These are phyloP conservation scores for Etheostoma spectabile DNA, from an alignment of 2,113 vertebrate species.

Conservation along the genomic window DNA sequence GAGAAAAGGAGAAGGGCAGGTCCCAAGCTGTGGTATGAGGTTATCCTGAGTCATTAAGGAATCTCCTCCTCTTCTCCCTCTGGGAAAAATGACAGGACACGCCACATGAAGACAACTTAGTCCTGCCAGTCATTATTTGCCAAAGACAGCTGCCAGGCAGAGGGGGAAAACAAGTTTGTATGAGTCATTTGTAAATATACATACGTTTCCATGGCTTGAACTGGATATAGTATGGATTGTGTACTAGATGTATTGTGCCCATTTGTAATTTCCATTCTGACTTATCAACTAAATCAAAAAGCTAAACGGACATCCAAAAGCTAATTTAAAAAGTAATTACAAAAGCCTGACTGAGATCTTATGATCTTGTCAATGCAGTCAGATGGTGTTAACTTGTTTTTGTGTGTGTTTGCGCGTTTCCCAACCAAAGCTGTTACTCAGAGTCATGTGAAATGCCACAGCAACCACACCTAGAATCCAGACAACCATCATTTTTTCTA, in stretches of 20 bases:
- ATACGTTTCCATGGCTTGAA: background rate
- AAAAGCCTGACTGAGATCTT: conserved; percentile 36
- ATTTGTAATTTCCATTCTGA: background rate
- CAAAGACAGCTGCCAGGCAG: conserved; percentile 32
- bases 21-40: conserved; percentile 57
- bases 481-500: background rate
- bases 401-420: background rate
- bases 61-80: conserved; percentile 35
- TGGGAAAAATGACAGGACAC: conserved; percentile 65
- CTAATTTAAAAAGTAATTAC: conserved; percentile 15
- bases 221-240: too few species aligned
- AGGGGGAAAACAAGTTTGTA: conserved; percentile 32
- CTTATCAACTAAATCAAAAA: background rate
- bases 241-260: background rate
- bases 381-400: background rate
- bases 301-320: background rate
- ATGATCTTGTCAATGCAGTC: conserved; percentile 9
- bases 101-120: conserved; percentile 43
- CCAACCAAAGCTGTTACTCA: conserved; percentile 32
- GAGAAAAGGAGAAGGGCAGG: conserved; percentile 28
- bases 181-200: conserved; percentile 44
- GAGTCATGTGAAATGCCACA: conserved; percentile 63
- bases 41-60: conserved; percentile 62
- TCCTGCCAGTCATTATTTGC: conserved; percentile 21
- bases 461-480: conserved; percentile 48